phyloP scores from a whole-genome alignment of 2,113 vertebrate species.

The Pardalotus punctatus region DNA sequence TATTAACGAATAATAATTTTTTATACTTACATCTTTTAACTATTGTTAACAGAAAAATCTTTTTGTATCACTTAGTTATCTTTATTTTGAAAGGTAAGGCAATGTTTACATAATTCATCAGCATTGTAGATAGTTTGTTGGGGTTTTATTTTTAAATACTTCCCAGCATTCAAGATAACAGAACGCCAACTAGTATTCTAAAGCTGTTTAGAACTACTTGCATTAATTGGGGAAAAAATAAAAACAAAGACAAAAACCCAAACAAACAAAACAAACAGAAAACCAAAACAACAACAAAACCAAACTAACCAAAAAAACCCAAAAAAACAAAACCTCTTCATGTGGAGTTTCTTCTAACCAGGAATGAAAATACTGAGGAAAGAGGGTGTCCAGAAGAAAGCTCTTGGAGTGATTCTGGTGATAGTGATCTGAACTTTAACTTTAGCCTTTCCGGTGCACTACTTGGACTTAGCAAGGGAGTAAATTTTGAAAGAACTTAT shows the following conservation, averaged over 20 bases:
- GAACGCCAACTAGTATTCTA: neutral
- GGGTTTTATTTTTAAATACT: neutral
- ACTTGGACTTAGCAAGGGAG: neutral
- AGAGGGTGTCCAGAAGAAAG: neutral
- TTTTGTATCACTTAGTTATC: neutral
- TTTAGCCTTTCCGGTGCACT: neutral
- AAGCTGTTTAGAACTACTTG: neutral
- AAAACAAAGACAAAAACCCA: too few species aligned
- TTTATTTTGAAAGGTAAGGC: neutral
- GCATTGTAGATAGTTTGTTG: neutral
- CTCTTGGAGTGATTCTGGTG: neutral
- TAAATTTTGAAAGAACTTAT: neutral
- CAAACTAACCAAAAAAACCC: too few species aligned
- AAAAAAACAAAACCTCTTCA: neutral
- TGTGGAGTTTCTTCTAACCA: neutral
- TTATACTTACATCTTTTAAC: neutral
- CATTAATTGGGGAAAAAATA: neutral
- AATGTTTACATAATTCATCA: neutral
- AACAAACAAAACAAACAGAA: too few species aligned
- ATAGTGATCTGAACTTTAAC: neutral
- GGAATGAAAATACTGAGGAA: neutral
- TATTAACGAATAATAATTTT: neutral
- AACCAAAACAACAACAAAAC: neutral
- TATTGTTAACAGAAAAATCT: neutral
- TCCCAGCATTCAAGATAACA: neutral